phyloP scores from a whole-genome alignment of 2,888 invertebrate genomes.

The Abscondita cerata region DNA sequence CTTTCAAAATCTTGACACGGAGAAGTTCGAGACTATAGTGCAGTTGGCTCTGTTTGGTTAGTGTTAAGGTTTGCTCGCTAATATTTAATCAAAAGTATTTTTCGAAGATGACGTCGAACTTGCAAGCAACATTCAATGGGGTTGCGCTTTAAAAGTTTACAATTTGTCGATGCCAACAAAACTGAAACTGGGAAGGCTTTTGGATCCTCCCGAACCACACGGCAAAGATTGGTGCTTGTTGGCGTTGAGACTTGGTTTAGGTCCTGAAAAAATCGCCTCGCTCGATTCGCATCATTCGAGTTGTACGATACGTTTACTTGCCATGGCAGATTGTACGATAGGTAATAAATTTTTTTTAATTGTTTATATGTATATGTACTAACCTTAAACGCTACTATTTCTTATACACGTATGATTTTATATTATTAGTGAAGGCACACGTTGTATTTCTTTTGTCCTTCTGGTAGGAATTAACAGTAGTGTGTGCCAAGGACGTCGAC shows the following conservation, averaged over 20 bases:
- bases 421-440: too few species aligned
- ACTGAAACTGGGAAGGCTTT: constrained; percentile 68
- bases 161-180: constrained; percentile 67
- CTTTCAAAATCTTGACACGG: constrained; percentile 59
- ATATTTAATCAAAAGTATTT: too few species aligned
- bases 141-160: constrained; percentile 66
- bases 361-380: too few species aligned
- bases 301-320: constrained; percentile 55
- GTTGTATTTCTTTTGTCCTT: too few species aligned
- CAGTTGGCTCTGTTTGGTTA: constrained; percentile 66
- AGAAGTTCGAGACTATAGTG: constrained; percentile 63
- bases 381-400: too few species aligned
- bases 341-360: constrained; percentile 48
- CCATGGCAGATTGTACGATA: constrained; percentile 56
- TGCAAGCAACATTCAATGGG: constrained; percentile 57
- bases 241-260: constrained; percentile 69
- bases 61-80: too few species aligned
- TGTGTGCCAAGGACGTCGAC: too few species aligned
- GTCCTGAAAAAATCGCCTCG: constrained; percentile 56
- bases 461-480: too few species aligned
- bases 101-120: constrained; percentile 52
- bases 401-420: too few species aligned
- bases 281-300: constrained; percentile 57
- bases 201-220: constrained; percentile 76
- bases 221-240: constrained; percentile 81